Base-by-base conservation (phyloP, 2,113 vertebrate species). In the Sinocyclocheilus anophthalmus region DNA sequence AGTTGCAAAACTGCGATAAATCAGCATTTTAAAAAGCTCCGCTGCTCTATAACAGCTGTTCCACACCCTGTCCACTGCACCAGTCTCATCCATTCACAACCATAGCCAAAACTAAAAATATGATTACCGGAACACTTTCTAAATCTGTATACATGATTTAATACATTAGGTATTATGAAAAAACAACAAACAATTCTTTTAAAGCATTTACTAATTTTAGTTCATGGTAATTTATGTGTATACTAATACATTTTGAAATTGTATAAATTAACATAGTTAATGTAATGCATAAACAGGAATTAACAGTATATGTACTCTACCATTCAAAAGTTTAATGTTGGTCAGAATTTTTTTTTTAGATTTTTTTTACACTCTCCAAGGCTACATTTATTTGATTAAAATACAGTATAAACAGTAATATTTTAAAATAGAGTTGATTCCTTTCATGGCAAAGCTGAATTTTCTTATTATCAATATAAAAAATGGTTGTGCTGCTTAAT, bases 1-100 rank as follows among this genome's bases (percentile, higher is more conserved):
- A 24, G 85, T 85, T 76, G 87, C 87, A 61, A 73, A 85, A 53
- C 69, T 87, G 87, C 53, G 26, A 83, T 91, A 90, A 92, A 91
- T 92, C 90, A 87, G 79, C 48, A 78, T 83, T 85, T 88, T 89
- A 85, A 72, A 87, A 78, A 84, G 72, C 83, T 84, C 61, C 55
- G 65, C 61, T 86, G 59, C 37, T 73, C 42, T 73, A 45, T 48
- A 87, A 72, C 87, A 88, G 87, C 86, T 90, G 85, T 76, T 87
- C 39, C 67, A 50, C 26, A 63, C 72, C 82, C 55, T 81, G 72
- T 30, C 48, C 61, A 78, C 73, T 70, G 18, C 33, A 79, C 18
- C 65, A 84, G 61, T 82, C 30, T 81, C 26, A 61, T 18, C 55
- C 50, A 85, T 63, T 84, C 70, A 48, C 24, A 39, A 78, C 45